Percentiles rank a stretch among this genome's conserved stretches.
phyloP scores from a whole-genome alignment of 2,888 invertebrate genomes.

The Andrena dorsata region DNA sequence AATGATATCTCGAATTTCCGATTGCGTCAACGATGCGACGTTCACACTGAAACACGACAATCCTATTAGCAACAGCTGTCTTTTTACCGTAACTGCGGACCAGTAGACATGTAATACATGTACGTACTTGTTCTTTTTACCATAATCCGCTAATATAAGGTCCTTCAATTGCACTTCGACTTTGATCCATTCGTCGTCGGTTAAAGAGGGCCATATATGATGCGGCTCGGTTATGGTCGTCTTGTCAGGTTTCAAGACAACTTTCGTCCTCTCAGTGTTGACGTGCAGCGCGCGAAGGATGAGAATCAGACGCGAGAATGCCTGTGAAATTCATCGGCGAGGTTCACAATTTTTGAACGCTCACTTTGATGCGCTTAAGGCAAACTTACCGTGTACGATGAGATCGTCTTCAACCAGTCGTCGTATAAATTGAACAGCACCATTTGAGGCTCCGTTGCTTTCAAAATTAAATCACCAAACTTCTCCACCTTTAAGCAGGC shows the following conservation, averaged over 20 bases:
- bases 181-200: constrained; percentile 99
- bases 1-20: constrained; percentile 99
- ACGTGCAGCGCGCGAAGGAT: constrained; percentile 99
- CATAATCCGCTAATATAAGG: constrained; percentile 99
- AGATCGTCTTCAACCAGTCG: constrained; percentile 99
- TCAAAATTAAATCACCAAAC: constrained; percentile 99
- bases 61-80: background rate
- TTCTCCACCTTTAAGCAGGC: constrained; percentile 99
- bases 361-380: too few relatives aligned
- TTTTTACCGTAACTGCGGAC: background rate
- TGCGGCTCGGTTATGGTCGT: constrained; percentile 99
- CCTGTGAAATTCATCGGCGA: constrained; percentile 80
- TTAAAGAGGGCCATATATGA: constrained; percentile 99
- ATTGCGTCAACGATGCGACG: constrained; percentile 99
- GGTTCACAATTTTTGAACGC: too few relatives aligned
- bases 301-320: constrained; percentile 98
- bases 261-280: constrained; percentile 99
- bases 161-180: constrained; percentile 99
- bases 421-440: constrained; percentile 99
- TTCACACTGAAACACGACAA: constrained; percentile 90
- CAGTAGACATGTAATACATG: constrained; percentile 56
- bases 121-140: constrained; percentile 98
- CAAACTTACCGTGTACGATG: constrained; percentile 93
- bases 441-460: constrained; percentile 99
- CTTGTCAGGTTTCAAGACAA: constrained; percentile 99